Evolutionary conservation across 2,797 vertebrate genomes (phyloP).

Genomic region (Eutrigla gurnardus): DNA sequence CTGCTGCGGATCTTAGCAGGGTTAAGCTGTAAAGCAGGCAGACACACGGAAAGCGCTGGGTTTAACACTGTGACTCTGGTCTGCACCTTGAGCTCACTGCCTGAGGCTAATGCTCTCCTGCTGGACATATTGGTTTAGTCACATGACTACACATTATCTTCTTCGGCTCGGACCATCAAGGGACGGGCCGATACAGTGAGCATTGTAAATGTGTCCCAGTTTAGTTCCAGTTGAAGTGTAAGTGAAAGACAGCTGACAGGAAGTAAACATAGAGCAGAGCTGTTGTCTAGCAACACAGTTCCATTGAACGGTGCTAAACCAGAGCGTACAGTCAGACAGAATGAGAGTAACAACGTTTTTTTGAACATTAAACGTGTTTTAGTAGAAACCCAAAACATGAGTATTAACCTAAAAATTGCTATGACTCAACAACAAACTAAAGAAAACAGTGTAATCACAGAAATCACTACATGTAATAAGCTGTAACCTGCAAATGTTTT

Average conservation of each 20-base stretch:
- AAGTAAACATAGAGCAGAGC: no score
- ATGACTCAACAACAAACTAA: not conserved
- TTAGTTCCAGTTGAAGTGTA: no score
- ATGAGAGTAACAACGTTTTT: no score
- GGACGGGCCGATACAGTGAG: no score
- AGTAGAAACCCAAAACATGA: no score
- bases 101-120: conserved; percentile 60
- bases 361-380: no score
- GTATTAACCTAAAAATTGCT: not conserved
- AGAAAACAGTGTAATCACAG: not conserved
- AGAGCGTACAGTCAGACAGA: no score
- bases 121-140: conserved; percentile 58
- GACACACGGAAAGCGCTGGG: conserved; percentile 62
- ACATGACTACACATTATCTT: conserved; percentile 23
- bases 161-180: not conserved
- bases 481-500: not conserved
- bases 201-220: no score
- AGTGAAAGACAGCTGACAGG: no score
- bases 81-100: conserved; percentile 59
- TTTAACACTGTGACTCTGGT: conserved; percentile 58
- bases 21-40: conserved; percentile 77
- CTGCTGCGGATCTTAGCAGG: conserved; percentile 66
- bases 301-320: no score
- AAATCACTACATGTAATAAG: not conserved
- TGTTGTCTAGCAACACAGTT: no score